Base-by-base conservation (phyloP, 2,113 vertebrate genomes). In the Axis porcinus region DNA sequence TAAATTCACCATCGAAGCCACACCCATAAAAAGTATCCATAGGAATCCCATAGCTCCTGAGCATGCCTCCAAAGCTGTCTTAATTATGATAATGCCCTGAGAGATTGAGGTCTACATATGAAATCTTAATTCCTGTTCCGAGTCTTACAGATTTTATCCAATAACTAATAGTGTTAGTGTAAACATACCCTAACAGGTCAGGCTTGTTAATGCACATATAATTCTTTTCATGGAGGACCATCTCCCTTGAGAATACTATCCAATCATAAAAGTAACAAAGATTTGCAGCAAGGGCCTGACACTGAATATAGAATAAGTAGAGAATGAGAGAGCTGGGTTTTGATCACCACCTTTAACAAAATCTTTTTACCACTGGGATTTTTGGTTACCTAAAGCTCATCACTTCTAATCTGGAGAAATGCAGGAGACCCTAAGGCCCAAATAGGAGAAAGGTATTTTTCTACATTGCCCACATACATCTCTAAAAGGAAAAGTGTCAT, bases 201-300 rank as follows among this genome's bases (percentile, higher is more conserved):
- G 90, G 93, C 95, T 98, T 97, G 96, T 96, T 98, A 98, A 97
- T 98, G 86, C 86, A 89, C 91, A 78, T 97, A 96, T 97, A 98
- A 98, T 97, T 97, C 91, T 92, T 97, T 95, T 95, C 97, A 83
- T 62, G 86, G 88, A 97, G 28, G 40, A 89, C 70, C n/a, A 76
- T 54, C 45, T 97, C 97, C 94, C 92, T 74, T 28, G 96, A 98
- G 97, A 97, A 97, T 93, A 94, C 62, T 50, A 94, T 79, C 70
- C 94, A 97, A 97, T 97, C 97, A 94, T 91, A 95, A 97, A 95
- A 95, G 95, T 93, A 98, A 89, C 94, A 92, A 90, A 96, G 94
- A 96, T 97, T 96, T 97, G 67, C 90, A 93, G 96, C 33, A 91
- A 94, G 55, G 19, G 52, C 83, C 91, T 97, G 94, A 93, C 91